phyloP scores from a whole-genome alignment of 2,888 invertebrate species.

The Zhengitettix transpicula region DNA sequence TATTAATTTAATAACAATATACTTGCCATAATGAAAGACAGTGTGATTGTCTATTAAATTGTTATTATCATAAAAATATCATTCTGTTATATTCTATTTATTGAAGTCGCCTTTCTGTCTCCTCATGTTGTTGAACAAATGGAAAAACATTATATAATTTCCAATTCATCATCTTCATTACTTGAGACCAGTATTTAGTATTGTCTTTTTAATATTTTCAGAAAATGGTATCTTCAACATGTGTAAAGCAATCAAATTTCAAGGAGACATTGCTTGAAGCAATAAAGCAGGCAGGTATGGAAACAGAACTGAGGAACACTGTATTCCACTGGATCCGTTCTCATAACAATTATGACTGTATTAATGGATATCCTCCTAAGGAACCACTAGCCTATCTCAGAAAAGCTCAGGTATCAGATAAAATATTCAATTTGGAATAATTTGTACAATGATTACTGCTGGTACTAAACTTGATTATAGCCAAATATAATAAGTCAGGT shows the following conservation, averaged over 20 bases:
- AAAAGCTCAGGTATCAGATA: slow-evolving; percentile 48
- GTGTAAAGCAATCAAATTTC: slow-evolving; percentile 61
- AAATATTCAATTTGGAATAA: no score
- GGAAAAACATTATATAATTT: neutral
- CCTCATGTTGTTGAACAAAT: no score
- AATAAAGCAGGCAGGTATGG: slow-evolving; percentile 60
- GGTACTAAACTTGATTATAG: no score
- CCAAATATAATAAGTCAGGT: no score
- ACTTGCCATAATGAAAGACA: neutral
- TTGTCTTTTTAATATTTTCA: slow-evolving; percentile 21
- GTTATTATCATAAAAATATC: no score
- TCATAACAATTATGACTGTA: slow-evolving; percentile 20
- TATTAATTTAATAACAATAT: neutral
- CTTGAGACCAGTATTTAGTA: neutral
- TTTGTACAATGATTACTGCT: no score
- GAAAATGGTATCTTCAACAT: slow-evolving; percentile 62
- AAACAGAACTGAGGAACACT: slow-evolving; percentile 67
- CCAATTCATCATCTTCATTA: slow-evolving; percentile 1
- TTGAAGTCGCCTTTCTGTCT: no score
- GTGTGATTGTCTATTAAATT: no score
- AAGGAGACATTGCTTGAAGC: slow-evolving; percentile 57
- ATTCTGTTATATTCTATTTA: no score
- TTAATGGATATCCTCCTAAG: slow-evolving; percentile 16
- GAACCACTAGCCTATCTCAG: slow-evolving; percentile 59
- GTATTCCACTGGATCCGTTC: slow-evolving; percentile 66